Conservation (phyloP, 2,113 vertebrate genomes). For the Brachypteracias leptosomus region DNA sequence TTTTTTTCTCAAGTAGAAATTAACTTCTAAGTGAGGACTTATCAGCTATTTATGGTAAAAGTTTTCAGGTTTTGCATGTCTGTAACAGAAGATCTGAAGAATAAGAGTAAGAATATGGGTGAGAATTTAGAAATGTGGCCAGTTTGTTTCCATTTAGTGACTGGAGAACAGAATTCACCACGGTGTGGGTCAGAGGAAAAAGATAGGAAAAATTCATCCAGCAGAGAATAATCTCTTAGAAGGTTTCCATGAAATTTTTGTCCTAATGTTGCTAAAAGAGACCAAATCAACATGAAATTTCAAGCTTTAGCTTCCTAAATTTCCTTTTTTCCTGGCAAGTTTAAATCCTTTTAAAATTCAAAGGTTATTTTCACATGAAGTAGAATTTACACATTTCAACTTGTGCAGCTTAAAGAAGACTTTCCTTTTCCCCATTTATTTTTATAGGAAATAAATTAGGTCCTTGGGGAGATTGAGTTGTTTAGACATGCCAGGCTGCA, state of each 20-base stretch:
- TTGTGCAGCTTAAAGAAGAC: background rate
- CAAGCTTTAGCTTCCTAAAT: background rate
- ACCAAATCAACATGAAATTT: background rate
- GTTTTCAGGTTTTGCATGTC: background rate
- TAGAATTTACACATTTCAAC: background rate
- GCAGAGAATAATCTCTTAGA: background rate
- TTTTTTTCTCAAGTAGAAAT: background rate
- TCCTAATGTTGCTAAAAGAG: background rate
- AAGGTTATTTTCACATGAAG: background rate
- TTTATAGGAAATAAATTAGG: background rate
- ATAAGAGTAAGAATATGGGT: background rate
- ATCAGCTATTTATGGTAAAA: background rate
- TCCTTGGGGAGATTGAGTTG: background rate
- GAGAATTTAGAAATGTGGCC: background rate
- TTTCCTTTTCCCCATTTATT: background rate
- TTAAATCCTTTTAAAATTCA: background rate
- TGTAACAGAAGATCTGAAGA: background rate
- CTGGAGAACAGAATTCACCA: background rate
- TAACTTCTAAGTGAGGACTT: background rate
- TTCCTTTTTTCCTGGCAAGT: background rate
- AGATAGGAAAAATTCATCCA: background rate
- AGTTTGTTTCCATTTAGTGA: background rate
- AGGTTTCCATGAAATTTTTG: background rate
- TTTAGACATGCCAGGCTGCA: background rate
- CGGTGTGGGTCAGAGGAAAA: fast-evolving